phyloP scores from a whole-genome alignment of 2,797 vertebrate genomes.

The Chromobotia macracanthus region DNA sequence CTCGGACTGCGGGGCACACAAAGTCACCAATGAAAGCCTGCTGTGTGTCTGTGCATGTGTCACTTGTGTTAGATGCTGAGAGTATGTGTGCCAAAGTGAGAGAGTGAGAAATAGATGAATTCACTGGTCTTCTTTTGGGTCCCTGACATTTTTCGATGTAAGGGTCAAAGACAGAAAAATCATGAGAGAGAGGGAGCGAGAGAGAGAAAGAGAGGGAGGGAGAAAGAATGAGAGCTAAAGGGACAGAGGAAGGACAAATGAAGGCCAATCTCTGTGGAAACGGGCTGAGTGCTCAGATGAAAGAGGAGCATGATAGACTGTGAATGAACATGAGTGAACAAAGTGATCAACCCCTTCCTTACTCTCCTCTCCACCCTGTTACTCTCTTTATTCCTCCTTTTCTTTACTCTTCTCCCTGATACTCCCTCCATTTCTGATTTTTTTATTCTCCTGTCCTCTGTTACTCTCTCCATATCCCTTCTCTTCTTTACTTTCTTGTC shows the following conservation, averaged over 20 bases:
- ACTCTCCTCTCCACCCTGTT: background rate
- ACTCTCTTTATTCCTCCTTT: background rate
- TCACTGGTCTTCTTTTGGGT: constrained; percentile 21
- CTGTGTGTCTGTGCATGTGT: background rate
- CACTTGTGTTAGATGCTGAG: constrained; percentile 15
- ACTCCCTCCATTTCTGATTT: background rate
- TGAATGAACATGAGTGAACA: too few species aligned
- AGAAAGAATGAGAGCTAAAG: constrained; percentile 23
- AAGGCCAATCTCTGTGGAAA: constrained; percentile 39
- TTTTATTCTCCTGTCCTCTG: background rate
- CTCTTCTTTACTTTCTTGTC: background rate
- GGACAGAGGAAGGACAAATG: constrained; percentile 11
- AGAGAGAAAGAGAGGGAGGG: background rate
- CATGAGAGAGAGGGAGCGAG: background rate
- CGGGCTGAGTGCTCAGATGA: constrained; percentile 51
- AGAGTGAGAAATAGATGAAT: constrained; percentile 33
- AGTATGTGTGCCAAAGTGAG: constrained; percentile 5
- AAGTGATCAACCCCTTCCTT: too few species aligned
- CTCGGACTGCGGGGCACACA: background rate
- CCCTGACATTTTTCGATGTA: constrained; percentile 25
- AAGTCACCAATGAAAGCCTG: constrained; percentile 31
- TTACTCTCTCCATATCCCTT: background rate
- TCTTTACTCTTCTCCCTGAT: background rate
- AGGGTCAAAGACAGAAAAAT: constrained; percentile 19
- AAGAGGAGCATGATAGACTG: constrained; percentile 36